A percentile compares a stretch with the other conserved stretches of the same genome.
Evolutionary conservation across 1,140 invertebrate species (phyloP).

Genomic region (Platyscapa corneri): DNA sequence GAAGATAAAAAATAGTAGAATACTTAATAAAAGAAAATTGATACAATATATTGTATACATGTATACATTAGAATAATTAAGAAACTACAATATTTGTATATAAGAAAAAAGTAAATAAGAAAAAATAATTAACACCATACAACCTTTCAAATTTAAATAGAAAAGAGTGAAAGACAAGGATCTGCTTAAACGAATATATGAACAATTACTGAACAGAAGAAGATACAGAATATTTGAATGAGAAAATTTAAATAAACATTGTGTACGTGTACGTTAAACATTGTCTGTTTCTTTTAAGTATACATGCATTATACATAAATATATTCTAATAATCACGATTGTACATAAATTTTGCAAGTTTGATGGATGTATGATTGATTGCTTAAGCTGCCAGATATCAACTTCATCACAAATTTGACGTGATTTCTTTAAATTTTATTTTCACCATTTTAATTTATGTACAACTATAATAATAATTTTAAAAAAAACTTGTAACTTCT

Average conservation of each 20-base stretch:
- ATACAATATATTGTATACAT: constrained; percentile 60
- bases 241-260: constrained; percentile 16
- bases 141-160: constrained; percentile 54
- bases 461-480: background rate
- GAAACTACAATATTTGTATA: constrained; percentile 64
- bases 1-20: no score
- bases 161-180: constrained; percentile 26
- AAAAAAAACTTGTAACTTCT: background rate
- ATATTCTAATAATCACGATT: constrained; percentile 40
- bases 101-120: constrained; percentile 55
- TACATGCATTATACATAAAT: constrained; percentile 40
- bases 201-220: constrained; percentile 4
- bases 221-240: background rate
- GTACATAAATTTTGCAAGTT: constrained; percentile 50
- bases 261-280: constrained; percentile 4
- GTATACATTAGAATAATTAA: constrained; percentile 54
- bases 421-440: background rate
- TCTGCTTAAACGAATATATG: background rate
- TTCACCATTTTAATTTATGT: background rate
- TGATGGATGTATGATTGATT: constrained; percentile 37
- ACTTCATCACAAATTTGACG: constrained; percentile 33
- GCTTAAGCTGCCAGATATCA: constrained; percentile 46
- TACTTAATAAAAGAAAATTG: constrained; percentile 44
- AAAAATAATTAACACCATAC: constrained; percentile 54
- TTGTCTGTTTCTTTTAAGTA: constrained; percentile 34